A percentile compares a stretch with the other conserved stretches of the same genome.
Conservation (phyloP, 2,888 invertebrate genomes). For the Galerucella pusilla region DNA sequence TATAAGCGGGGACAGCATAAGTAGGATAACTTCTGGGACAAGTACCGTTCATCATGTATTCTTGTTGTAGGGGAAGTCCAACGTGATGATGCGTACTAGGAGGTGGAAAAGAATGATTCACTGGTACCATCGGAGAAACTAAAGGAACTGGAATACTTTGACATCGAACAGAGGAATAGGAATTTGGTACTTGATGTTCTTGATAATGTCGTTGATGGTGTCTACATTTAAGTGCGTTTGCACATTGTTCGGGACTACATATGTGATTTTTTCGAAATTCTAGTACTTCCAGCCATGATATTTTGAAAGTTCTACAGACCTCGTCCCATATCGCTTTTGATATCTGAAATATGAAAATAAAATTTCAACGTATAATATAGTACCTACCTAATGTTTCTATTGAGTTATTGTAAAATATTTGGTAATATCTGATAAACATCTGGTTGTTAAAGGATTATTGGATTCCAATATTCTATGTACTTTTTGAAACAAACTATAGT, state of each 20-base stretch:
- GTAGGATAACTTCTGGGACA: slow-evolving; percentile 50
- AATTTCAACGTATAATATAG: background rate
- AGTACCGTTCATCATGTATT: slow-evolving; percentile 52
- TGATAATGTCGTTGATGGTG: slow-evolving; percentile 62
- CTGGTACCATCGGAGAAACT: slow-evolving; percentile 46
- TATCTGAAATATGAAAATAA: slow-evolving; percentile 68
- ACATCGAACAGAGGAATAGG: slow-evolving; percentile 31
- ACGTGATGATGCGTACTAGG: slow-evolving; percentile 39
- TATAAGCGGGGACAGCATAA: slow-evolving; percentile 59
- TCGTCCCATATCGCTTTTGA: slow-evolving; percentile 82
- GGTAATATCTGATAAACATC: too few species aligned
- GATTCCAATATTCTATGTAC: too few species aligned
- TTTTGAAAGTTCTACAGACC: slow-evolving; percentile 68
- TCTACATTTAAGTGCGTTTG: slow-evolving; percentile 66
- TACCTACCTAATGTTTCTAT: too few species aligned
- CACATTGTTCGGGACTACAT: slow-evolving; percentile 68
- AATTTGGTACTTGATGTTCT: slow-evolving; percentile 54
- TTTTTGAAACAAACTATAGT: background rate
- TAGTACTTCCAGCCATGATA: slow-evolving; percentile 77
- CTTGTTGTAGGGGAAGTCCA: slow-evolving; percentile 43
- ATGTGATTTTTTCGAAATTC: slow-evolving; percentile 71
- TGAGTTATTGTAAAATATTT: too few species aligned
- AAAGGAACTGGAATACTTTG: slow-evolving; percentile 40
- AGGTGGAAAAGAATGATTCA: slow-evolving; percentile 57
- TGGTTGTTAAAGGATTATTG: too few species aligned